Percentiles rank a stretch among this genome's conserved stretches.
Conservation (phyloP, 1,140 invertebrate species). For the Caenorhabditis briggsae region DNA sequence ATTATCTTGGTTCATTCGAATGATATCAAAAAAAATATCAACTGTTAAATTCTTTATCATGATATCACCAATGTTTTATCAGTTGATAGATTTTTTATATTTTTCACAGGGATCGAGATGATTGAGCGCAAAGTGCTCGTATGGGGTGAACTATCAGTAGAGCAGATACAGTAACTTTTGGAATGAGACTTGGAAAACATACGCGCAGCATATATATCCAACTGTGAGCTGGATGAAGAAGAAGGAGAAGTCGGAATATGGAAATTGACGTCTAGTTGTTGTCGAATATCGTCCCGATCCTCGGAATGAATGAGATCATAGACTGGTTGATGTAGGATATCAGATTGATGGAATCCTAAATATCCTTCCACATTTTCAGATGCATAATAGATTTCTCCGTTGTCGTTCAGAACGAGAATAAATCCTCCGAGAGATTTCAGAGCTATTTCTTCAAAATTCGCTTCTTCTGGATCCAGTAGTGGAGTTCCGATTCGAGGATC, state of each 20-base stretch:
- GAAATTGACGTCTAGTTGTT: conserved; percentile 83
- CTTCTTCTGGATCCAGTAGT: conserved; percentile 52
- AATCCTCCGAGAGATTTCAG: conserved; percentile 93
- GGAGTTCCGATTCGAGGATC: conserved; percentile 22
- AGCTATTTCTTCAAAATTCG: conserved; percentile 48
- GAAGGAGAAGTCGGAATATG: conserved; percentile 75
- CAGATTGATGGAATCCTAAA: conserved; percentile 99
- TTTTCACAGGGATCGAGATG: too few species aligned
- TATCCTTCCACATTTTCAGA: conserved; percentile 99
- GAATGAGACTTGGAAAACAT: not conserved
- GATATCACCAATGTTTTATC: too few species aligned
- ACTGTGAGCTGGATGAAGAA: conserved; percentile 79
- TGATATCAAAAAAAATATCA: too few species aligned
- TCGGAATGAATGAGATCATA: conserved; percentile 98
- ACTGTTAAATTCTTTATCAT: too few species aligned
- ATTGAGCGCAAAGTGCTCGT: too few species aligned
- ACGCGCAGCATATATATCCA: conserved; percentile 85
- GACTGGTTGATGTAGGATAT: conserved; percentile 98
- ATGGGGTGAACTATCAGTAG: too few species aligned
- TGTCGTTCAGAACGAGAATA: conserved; percentile 96
- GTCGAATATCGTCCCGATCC: conserved; percentile 94
- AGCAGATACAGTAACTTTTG: too few species aligned
- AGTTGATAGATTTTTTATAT: too few species aligned
- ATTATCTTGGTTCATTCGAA: too few species aligned
- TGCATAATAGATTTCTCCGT: conserved; percentile 98